These are phyloP conservation scores for Panulirus ornatus DNA, from an alignment of 1,140 invertebrate species.

Conservation along the genomic window DNA sequence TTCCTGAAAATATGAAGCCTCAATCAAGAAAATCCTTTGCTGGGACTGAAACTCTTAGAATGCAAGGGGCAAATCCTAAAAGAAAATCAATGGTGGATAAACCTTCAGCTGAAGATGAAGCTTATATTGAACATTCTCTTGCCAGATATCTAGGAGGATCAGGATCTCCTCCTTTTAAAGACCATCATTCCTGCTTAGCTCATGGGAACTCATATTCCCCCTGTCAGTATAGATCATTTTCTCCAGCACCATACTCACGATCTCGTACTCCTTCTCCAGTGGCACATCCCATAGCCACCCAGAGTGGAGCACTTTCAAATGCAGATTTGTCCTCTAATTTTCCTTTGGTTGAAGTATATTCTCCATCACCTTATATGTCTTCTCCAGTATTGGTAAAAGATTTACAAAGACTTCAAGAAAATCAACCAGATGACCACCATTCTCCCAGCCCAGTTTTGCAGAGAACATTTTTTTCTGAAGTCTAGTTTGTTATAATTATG, in stretches of 20 bases:
- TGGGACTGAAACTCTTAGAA: conserved; percentile 17
- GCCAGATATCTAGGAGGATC: conserved; percentile 38
- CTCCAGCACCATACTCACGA: conserved; percentile 3
- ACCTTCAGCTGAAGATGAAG: conserved; percentile 42
- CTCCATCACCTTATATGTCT: conserved; percentile 15
- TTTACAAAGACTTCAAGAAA: background rate
- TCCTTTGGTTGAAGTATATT: background rate
- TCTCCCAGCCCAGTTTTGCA: conserved; percentile 15
- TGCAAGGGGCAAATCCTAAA: conserved; percentile 26
- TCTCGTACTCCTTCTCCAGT: conserved; percentile 44
- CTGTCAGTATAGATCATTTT: background rate
- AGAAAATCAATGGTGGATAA: conserved; percentile 52
- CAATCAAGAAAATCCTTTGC: conserved; percentile 55
- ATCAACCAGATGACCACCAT: conserved; percentile 15
- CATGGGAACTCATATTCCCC: conserved; percentile 19
- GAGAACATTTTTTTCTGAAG: conserved; percentile 47
- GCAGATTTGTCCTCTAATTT: conserved; percentile 24
- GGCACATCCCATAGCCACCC: background rate
- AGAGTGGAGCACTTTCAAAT: conserved; percentile 21
- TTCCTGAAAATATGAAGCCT: conserved; percentile 16
- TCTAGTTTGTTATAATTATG: conserved; percentile 18
- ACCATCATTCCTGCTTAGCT: background rate
- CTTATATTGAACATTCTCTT: conserved; percentile 54
- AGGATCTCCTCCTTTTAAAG: conserved; percentile 51
- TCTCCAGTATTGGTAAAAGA: conserved; percentile 36